A percentile compares a stretch with the other conserved stretches of the same genome.
Conservation (phyloP, 2,888 invertebrate genomes). For the Tetragonula carbonaria region DNA sequence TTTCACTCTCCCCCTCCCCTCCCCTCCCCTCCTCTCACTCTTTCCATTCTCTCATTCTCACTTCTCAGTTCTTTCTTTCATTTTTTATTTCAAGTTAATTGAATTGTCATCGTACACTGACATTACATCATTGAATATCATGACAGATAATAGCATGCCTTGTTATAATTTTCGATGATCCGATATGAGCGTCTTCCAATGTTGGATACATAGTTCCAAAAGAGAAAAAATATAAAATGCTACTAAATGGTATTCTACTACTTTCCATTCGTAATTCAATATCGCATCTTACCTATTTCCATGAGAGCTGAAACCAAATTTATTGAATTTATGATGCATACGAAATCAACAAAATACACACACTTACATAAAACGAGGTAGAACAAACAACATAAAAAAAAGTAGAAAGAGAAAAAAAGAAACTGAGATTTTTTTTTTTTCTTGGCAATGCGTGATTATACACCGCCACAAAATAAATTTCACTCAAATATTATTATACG, state of each 20-base stretch:
- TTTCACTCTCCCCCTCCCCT: not conserved
- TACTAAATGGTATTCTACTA: slow-evolving; percentile 76
- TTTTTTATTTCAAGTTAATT: not conserved
- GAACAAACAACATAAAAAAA: slow-evolving; percentile 41
- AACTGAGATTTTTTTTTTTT: slow-evolving; percentile 38
- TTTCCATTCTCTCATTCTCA: not conserved
- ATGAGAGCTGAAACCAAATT: slow-evolving; percentile 83
- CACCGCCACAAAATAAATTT: slow-evolving; percentile 68
- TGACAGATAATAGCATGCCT: not conserved
- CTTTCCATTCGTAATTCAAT: slow-evolving; percentile 79
- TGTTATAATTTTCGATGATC: slow-evolving; percentile 61
- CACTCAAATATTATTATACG: slow-evolving; percentile 67
- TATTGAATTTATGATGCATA: slow-evolving; percentile 78
- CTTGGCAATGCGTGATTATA: slow-evolving; percentile 61
- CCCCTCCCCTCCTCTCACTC: not conserved
- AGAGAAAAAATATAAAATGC: slow-evolving; percentile 64
- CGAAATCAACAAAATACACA: slow-evolving; percentile 71
- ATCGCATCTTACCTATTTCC: slow-evolving; percentile 83
- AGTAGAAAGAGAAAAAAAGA: slow-evolving; percentile 34
- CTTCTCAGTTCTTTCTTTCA: not conserved
- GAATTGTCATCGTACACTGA: not conserved
- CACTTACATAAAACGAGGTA: slow-evolving; percentile 68
- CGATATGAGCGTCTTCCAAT: slow-evolving; percentile 43
- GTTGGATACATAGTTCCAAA: slow-evolving; percentile 59
- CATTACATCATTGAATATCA: not conserved